phyloP scores from a whole-genome alignment of 2,113 vertebrate genomes.

The Pangasianodon gigas region DNA sequence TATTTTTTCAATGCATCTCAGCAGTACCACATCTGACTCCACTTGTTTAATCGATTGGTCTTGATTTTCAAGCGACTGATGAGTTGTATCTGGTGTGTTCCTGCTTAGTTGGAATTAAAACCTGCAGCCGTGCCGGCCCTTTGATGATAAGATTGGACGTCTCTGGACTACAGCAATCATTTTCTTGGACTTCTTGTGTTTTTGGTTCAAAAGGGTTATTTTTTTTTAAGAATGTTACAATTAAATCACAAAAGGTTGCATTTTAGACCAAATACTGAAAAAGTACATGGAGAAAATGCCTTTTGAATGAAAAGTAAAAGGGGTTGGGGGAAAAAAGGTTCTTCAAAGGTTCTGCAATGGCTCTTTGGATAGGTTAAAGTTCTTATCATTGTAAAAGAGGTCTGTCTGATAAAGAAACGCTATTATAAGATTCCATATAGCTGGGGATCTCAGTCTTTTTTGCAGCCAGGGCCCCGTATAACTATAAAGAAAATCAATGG shows the following conservation, averaged over 20 bases:
- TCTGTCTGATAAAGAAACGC: not conserved
- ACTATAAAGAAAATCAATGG: not conserved
- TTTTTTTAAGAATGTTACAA: not conserved
- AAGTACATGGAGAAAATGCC: not conserved
- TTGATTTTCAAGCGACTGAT: conserved; percentile 2
- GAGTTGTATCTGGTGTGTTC: not conserved
- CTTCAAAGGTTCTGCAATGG: not conserved
- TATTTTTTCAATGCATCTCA: not conserved
- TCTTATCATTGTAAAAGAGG: not conserved
- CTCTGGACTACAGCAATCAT: not conserved
- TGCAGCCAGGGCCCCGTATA: not conserved
- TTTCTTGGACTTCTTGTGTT: not conserved
- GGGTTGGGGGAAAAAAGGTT: not conserved
- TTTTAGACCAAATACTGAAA: not conserved
- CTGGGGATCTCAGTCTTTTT: not conserved
- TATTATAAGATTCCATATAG: not conserved
- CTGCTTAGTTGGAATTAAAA: not conserved
- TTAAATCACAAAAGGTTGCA: not conserved
- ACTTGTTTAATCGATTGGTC: not conserved
- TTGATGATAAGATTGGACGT: conserved; percentile 5
- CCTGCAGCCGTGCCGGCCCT: not conserved
- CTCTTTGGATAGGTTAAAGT: not conserved
- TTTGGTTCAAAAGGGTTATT: not conserved
- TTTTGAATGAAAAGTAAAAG: not conserved
- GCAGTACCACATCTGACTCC: not conserved